Percentiles rank a stretch among this genome's conserved stretches.
Evolutionary conservation across 2,888 invertebrate species (phyloP).

Genomic region (Altica lythri): DNA sequence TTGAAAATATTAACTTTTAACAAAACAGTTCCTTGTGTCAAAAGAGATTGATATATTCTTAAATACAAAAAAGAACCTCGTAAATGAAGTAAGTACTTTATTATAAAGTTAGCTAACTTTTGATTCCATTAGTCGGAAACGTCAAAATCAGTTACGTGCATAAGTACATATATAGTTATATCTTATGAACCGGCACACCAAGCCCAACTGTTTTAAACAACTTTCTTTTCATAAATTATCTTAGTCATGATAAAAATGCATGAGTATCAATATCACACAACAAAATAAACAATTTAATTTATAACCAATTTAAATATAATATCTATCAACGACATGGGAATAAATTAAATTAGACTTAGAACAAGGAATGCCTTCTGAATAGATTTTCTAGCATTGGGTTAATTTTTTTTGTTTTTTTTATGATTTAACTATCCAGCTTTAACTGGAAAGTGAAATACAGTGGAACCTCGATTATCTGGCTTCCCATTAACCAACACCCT

Average conservation of each 20-base stretch:
- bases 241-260: conserved; percentile 20
- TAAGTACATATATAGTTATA: conserved; percentile 28
- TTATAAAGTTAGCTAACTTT: conserved; percentile 27
- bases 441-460: too few relatives aligned
- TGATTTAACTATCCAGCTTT: too few relatives aligned
- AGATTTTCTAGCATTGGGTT: too few relatives aligned
- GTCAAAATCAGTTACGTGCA: conserved; percentile 27
- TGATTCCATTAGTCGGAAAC: conserved; percentile 27
- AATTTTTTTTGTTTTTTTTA: too few relatives aligned
- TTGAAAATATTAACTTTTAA: too few relatives aligned
- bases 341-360: too few relatives aligned
- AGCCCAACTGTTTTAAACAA: conserved; percentile 27
- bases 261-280: conserved; percentile 8
- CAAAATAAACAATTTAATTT: too few relatives aligned
- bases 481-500: too few relatives aligned
- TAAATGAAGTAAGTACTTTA: conserved; percentile 11
- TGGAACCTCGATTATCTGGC: too few relatives aligned
- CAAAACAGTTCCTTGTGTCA: conserved; percentile 17
- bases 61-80: conserved; percentile 6
- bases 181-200: conserved; percentile 21
- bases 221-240: conserved; percentile 32
- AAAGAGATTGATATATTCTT: conserved; percentile 17
- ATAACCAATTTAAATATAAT: too few relatives aligned
- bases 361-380: too few relatives aligned
- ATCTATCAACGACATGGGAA: too few relatives aligned